A percentile compares a stretch with the other conserved stretches of the same genome.
Conservation (phyloP, 2,113 vertebrate species). For the Mesoclemmys tuberculata region DNA sequence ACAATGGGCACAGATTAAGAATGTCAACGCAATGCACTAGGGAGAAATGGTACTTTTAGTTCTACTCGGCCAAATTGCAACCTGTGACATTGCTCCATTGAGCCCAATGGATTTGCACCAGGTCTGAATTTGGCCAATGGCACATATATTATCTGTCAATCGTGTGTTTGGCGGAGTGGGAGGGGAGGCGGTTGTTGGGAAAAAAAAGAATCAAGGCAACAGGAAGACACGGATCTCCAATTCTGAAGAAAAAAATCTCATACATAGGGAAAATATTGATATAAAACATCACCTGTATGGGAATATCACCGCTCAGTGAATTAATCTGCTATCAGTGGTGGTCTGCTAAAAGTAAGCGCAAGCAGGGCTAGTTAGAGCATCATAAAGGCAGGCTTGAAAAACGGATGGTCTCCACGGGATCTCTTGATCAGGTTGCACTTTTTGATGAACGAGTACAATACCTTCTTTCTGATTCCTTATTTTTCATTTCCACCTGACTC, state of each 20-base stretch:
- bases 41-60: neutral
- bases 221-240: neutral
- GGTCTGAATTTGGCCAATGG: neutral
- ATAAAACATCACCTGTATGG: constrained; percentile 2
- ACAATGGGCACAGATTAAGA: neutral
- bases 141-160: neutral
- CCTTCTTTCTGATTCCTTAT: constrained; percentile 1
- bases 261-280: neutral
- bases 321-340: neutral
- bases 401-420: neutral
- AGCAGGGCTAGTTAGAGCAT: neutral
- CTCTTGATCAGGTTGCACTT: neutral
- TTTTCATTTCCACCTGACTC: constrained; percentile 32
- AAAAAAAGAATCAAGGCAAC: neutral
- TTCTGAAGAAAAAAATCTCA: neutral
- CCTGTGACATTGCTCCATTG: neutral
- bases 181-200: neutral
- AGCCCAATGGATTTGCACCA: neutral
- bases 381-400: neutral
- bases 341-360: neutral
- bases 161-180: neutral
- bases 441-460: neutral
- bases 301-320: neutral
- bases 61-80: neutral
- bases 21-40: accelerated